Conservation (phyloP, 92 coral and sea anemone species). For the Blastomussa wellsi region DNA sequence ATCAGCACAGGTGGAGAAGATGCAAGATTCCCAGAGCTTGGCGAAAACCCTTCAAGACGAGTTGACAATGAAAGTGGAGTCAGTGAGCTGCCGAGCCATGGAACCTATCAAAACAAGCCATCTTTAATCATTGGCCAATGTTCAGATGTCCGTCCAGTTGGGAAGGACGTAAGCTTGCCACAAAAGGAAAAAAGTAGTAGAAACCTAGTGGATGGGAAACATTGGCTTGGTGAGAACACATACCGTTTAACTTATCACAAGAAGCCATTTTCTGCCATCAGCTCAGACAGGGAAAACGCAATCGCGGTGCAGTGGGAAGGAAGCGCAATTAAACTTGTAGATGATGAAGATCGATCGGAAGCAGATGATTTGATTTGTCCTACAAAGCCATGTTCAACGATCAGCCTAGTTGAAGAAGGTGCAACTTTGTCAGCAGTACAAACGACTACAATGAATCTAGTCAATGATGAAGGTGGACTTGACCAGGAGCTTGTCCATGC, state of each 20-base stretch:
- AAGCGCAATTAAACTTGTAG: background rate
- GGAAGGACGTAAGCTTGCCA: background rate
- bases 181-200: background rate
- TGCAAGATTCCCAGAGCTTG: background rate
- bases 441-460: too few species aligned
- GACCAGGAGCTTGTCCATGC: background rate
- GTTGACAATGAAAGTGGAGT: background rate
- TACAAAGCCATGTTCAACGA: background rate
- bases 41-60: background rate
- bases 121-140: background rate
- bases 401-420: background rate
- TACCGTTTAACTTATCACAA: background rate
- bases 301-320: background rate
- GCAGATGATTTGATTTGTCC: background rate
- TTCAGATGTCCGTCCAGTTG: background rate
- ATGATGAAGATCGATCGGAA: background rate
- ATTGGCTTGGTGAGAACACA: background rate
- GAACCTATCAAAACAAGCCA: background rate
- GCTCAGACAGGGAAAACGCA: background rate
- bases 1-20: background rate
- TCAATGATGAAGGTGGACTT: background rate
- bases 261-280: background rate
- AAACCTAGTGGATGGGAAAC: background rate
- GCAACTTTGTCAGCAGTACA: background rate
- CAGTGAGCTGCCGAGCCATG: background rate